Percentiles rank a stretch among this genome's conserved stretches.
Conservation (phyloP, 2,113 vertebrate genomes). For the Labeo catla region DNA sequence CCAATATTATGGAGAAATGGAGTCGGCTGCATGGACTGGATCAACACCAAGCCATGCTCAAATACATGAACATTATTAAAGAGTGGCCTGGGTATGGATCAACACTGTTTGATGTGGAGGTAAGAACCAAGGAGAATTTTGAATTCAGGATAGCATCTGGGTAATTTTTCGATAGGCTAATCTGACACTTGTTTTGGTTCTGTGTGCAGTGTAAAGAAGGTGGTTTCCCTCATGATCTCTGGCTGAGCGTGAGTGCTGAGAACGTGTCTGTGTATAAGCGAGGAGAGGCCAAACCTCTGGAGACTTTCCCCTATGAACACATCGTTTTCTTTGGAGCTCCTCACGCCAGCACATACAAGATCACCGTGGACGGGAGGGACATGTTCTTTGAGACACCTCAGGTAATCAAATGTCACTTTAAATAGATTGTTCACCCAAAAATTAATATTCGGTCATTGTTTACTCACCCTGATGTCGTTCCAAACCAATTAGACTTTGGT, state of each 20-base stretch:
- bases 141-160: background rate
- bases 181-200: slow-evolving; percentile 74
- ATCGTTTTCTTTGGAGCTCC: slow-evolving; percentile 92
- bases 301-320: slow-evolving; percentile 91
- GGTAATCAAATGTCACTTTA: slow-evolving; percentile 68
- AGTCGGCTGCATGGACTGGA: slow-evolving; percentile 84
- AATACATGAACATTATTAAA: slow-evolving; percentile 89
- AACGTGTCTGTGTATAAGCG: slow-evolving; percentile 90
- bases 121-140: slow-evolving; percentile 61
- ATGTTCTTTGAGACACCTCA: slow-evolving; percentile 92
- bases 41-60: slow-evolving; percentile 92
- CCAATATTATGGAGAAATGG: slow-evolving; percentile 90
- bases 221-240: slow-evolving; percentile 91
- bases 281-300: slow-evolving; percentile 86
- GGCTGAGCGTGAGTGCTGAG: slow-evolving; percentile 89
- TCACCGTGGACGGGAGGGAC: slow-evolving; percentile 92
- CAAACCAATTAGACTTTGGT: background rate
- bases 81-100: slow-evolving; percentile 93
- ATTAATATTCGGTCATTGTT: background rate
- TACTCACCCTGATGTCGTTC: background rate
- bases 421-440: background rate
- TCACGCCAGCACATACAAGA: slow-evolving; percentile 87
- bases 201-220: slow-evolving; percentile 91
- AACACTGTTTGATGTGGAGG: slow-evolving; percentile 92
- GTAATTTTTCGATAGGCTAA: background rate